Evolutionary conservation across 2,113 vertebrate genomes (phyloP).

Genomic region (Platanista minor): DNA sequence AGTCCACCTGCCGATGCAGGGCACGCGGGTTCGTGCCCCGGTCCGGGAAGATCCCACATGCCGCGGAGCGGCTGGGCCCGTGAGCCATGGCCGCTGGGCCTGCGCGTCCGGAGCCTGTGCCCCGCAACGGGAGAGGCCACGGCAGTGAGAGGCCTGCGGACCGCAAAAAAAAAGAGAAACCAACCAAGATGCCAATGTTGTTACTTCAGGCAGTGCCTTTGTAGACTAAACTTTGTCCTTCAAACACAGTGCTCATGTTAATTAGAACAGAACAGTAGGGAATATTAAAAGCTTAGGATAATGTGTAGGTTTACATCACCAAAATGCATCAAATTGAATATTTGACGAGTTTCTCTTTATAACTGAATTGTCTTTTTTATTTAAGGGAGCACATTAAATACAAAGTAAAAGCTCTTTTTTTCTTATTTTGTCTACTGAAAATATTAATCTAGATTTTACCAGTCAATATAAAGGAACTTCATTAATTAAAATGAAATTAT

Average conservation of each 20-base stretch:
- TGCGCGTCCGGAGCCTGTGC: too few relatives aligned
- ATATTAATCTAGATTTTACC: not conserved
- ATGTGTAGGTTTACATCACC: not conserved
- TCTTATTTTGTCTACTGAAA: not conserved
- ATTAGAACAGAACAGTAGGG: not conserved
- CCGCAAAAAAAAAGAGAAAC: too few relatives aligned
- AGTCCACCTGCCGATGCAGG: too few relatives aligned
- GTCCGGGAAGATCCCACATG: too few relatives aligned
- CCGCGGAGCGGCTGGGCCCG: too few relatives aligned
- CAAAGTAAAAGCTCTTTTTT: not conserved
- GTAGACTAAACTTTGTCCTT: not conserved
- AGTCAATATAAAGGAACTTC: not conserved
- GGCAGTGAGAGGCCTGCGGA: too few relatives aligned
- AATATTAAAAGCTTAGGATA: not conserved
- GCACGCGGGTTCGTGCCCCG: too few relatives aligned
- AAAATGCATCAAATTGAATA: conserved; percentile 21
- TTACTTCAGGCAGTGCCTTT: not conserved
- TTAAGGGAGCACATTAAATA: not conserved
- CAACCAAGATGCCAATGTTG: not conserved
- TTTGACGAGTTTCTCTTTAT: not conserved
- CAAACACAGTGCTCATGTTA: not conserved
- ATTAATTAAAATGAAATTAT: not conserved
- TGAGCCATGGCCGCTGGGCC: too few relatives aligned
- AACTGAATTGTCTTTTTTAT: not conserved
- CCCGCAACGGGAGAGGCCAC: too few relatives aligned